Base-by-base conservation (phyloP, 2,113 vertebrate species). In the Dipodomys stephensi region DNA sequence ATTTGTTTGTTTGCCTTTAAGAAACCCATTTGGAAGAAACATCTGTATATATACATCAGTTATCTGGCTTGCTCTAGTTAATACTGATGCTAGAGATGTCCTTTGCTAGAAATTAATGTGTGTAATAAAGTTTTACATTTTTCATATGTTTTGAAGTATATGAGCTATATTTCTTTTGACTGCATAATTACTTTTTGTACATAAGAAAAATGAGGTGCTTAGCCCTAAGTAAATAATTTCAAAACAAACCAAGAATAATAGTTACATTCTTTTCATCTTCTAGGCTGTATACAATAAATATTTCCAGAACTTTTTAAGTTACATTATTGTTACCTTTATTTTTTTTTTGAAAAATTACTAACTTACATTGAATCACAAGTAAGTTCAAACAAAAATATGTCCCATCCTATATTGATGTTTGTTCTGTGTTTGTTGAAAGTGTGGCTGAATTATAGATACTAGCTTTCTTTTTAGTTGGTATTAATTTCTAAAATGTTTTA, bases 51-150 rank as follows among this genome's bases (percentile, higher is more conserved):
- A 96, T 86, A 98, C 96, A 98, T 98, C 98, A 98, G 97, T 98
- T 98, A 98, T 98, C 96, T 96, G 97, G 97, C 97, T 97, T 97
- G 92, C 86, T 96, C 98, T 96, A 97, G 98, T 98, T 98, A 97
- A 57, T 89, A 88, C 91, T 97, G 98, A 98, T 97, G 97, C 97
- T 95, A 87, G 97, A 97, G 98, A 98, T 94, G 94, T 98, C 97
- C 98, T 98, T 98, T 98, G 98, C 98, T 98, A 98, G 98, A 98
- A 98, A 98, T 98, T 98, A 98, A 98, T 98, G 98, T 97, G 98
- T 96, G 97, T 97, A 98, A 98, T 98, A 98, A 98, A 98, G 98
- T 98, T 98, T 98, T 98, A 98, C 98, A 98, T 98, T 98, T 98
- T 98, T 98, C 98, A 98, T 98, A 98, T 98, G 94, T 98, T 98